Conservation (phyloP, 2,113 vertebrate species). For the Phyllopteryx taeniolatus region DNA sequence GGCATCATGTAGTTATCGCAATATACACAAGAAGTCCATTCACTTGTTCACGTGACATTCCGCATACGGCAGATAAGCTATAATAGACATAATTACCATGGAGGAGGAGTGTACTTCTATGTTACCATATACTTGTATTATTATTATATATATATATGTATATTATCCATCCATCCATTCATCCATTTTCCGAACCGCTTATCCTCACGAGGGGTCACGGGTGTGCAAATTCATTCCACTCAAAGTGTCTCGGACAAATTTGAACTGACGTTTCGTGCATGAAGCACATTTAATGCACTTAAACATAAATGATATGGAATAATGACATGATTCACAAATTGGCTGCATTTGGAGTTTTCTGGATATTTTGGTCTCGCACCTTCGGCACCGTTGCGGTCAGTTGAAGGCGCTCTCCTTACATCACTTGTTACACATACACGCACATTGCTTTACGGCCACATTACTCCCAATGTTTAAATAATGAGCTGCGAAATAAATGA, state of each 20-base stretch:
- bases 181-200: no score
- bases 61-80: no score
- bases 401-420: conserved; percentile 4
- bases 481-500: conserved; percentile 27
- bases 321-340: neutral
- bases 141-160: no score
- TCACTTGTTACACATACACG: conserved; percentile 48
- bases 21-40: no score
- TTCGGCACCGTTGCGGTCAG: neutral
- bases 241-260: neutral
- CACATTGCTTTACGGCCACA: neutral
- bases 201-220: no score
- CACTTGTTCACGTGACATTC: no score
- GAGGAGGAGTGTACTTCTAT: no score
- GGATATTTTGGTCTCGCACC: conserved; percentile 6
- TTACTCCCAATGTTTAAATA: neutral
- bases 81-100: no score
- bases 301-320: neutral
- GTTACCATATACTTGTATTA: no score
- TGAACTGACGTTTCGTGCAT: neutral
- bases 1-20: no score
- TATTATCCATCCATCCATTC: no score
- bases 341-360: neutral
- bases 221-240: neutral
- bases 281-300: neutral